phyloP scores from a whole-genome alignment of 2,113 vertebrate species.

The Lepisosteus osseus region DNA sequence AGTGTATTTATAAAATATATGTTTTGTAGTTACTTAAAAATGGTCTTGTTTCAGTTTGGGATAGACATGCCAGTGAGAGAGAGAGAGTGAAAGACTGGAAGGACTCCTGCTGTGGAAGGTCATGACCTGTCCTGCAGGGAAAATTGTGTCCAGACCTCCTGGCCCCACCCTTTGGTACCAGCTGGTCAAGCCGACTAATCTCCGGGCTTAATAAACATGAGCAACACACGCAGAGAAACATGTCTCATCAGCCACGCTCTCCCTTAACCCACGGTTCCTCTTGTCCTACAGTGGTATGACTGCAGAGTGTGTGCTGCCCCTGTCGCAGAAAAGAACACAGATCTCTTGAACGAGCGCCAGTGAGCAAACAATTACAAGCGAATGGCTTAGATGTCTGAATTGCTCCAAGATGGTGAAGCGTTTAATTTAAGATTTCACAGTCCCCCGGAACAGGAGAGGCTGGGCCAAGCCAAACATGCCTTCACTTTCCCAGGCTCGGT shows the following conservation, averaged over 20 bases:
- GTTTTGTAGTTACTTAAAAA: too few species aligned
- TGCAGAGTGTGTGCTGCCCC: too few species aligned
- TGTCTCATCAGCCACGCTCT: background rate
- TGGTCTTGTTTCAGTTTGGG: too few species aligned
- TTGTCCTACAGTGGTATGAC: constrained; percentile 5
- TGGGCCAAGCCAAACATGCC: constrained; percentile 51
- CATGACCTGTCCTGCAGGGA: constrained; percentile 39
- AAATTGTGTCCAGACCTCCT: constrained; percentile 32
- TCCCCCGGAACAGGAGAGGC: constrained; percentile 48
- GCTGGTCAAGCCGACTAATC: constrained; percentile 29
- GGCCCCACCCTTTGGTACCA: constrained; percentile 36
- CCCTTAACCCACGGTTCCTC: constrained; percentile 36
- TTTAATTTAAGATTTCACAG: constrained; percentile 73
- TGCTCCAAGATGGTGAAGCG: constrained; percentile 51
- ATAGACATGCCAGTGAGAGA: constrained; percentile 1
- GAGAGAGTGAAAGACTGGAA: constrained; percentile 39
- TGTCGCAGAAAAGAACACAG: constrained; percentile 27
- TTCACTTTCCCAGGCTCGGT: constrained; percentile 44
- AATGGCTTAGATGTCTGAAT: constrained; percentile 55
- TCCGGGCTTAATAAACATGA: constrained; percentile 14
- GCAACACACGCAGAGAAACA: constrained; percentile 18
- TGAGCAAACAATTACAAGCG: constrained; percentile 70
- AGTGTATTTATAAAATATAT: too few species aligned
- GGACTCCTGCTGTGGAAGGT: constrained; percentile 9
- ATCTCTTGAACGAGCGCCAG: constrained; percentile 60